These are phyloP conservation scores for Oxystoma pomonae DNA, from an alignment of 2,888 invertebrate species.

Conservation along the genomic window DNA sequence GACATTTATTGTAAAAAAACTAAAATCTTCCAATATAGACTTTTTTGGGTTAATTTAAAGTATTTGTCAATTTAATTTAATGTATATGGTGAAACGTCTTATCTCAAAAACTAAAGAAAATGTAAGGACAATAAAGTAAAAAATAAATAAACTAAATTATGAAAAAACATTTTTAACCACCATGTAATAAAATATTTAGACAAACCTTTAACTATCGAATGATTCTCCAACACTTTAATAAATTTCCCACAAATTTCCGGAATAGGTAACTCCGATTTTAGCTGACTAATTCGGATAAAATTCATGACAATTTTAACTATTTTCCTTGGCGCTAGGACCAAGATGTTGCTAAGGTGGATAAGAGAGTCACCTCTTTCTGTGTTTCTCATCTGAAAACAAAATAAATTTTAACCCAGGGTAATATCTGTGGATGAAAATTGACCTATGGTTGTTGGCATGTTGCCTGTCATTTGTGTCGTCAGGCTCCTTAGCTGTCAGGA, in stretches of 20 bases:
- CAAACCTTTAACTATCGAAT: slow-evolving; percentile 30
- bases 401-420: no score
- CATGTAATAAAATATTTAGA: neutral
- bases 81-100: no score
- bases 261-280: slow-evolving; percentile 42
- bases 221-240: slow-evolving; percentile 33
- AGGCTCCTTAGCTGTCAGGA: no score
- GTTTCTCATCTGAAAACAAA: slow-evolving; percentile 39
- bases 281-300: slow-evolving; percentile 34
- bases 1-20: no score
- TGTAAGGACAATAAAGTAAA: no score
- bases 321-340: slow-evolving; percentile 37
- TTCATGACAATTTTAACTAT: slow-evolving; percentile 44
- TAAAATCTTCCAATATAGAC: no score
- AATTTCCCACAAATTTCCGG: slow-evolving; percentile 38
- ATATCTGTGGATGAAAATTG: no score
- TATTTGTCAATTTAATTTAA: no score
- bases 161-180: neutral
- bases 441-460: no score
- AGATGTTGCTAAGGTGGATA: slow-evolving; percentile 35
- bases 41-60: no score
- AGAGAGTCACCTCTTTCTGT: slow-evolving; percentile 41
- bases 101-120: no score
- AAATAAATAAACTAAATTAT: neutral
- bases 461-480: no score